Base-by-base conservation (phyloP, 2,888 invertebrate species). In the Apodemia hepburni region DNA sequence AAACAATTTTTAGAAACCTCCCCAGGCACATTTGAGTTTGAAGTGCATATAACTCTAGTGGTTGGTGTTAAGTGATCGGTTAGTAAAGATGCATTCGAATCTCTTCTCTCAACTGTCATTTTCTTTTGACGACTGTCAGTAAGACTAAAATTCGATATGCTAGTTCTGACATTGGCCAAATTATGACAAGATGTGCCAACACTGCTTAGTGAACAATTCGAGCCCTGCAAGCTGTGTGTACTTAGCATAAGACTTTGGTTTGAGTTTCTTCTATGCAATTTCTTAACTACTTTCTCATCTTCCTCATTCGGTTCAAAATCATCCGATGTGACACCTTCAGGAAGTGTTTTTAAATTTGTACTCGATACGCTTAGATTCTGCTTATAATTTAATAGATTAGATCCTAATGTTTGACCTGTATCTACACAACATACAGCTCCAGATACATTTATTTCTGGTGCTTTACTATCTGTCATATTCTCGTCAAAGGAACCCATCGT, bases 1-100 rank as follows among this genome's bases (percentile, higher is more conserved):
- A 96, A 82, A 66, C 96, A 95, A 79, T 95, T 96, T 18, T 91
- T 88, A 0, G 83, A 77, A 0, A 72, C 74, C 29, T 90, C 90
- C 0, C 84, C 84, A 0, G 84, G 76, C 0, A 92, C 70, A 68
- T 84, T 92, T 0, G 83, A 80, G 68, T 92, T 92, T 0, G 92
- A 93, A 0, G 92, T 87, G 64, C 93, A 93, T 7, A 92, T 81
- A 0, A 89, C 82, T 59, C 88, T 74, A 1, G 88, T 84, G 0
- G 85, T 82, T 0, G 89, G 91, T 0, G 85, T 80, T 49, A 87
- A 68, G 63, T 87, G 84, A 38, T 92, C 92, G 58, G 95, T 96
- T 0, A 97, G 96, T 2, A 97, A 86, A 65, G 97, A 97, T 0
- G 97, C 95, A 77, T 97, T 97, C 0, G 98, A 98, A 65, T 98